Percentiles rank a stretch among this genome's conserved stretches.
phyloP scores from a whole-genome alignment of 2,888 invertebrate species.

The Drosophila neonasuta region DNA sequence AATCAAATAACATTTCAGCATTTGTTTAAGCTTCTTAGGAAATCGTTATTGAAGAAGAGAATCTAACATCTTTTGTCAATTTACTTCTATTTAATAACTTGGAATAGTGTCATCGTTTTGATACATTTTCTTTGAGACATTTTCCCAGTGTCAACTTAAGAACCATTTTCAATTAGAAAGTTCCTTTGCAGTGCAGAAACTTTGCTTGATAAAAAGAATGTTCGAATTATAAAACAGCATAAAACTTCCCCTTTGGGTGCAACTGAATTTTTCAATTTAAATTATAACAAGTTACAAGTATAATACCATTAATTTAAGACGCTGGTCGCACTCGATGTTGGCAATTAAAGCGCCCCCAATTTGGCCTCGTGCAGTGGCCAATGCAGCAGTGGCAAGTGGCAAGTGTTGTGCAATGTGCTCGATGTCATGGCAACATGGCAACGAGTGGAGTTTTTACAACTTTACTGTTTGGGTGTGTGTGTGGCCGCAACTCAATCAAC shows the following conservation, averaged over 20 bases:
- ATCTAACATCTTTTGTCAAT: not conserved
- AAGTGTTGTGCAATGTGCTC: slow-evolving; percentile 57
- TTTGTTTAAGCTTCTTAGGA: no score
- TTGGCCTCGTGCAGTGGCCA: slow-evolving; percentile 12
- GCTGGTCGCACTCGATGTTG: not conserved
- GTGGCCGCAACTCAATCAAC: slow-evolving; percentile 58
- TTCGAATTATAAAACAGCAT: not conserved
- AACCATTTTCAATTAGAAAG: not conserved
- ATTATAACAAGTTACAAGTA: slow-evolving; percentile 3
- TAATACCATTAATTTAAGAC: not conserved
- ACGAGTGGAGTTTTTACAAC: slow-evolving; percentile 13
- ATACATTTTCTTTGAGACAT: not conserved
- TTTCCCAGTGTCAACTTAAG: not conserved
- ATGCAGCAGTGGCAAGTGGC: slow-evolving; percentile 3
- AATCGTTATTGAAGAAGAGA: no score
- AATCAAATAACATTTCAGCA: no score
- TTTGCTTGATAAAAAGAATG: not conserved
- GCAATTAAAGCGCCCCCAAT: slow-evolving; percentile 54
- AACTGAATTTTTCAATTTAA: not conserved
- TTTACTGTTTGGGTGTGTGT: not conserved
- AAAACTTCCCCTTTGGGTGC: not conserved
- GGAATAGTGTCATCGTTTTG: not conserved
- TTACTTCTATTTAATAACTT: no score
- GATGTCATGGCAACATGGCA: slow-evolving; percentile 62
- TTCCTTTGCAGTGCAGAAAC: not conserved